Conservation (phyloP, 2,113 vertebrate genomes). For the Kobus ellipsiprymnus region DNA sequence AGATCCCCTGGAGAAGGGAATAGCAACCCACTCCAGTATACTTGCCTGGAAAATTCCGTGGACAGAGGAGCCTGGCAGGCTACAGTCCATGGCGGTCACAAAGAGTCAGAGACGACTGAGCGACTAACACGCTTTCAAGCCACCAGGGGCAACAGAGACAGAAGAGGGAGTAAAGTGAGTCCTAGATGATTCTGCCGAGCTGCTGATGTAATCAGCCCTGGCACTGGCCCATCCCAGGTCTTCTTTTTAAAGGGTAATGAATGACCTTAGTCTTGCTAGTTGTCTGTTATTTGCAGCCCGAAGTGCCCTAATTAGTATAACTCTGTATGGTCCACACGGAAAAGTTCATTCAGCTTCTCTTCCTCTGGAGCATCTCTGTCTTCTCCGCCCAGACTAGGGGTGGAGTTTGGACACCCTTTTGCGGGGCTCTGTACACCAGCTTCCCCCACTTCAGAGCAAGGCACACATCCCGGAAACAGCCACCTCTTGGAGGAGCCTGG, state of each 20-base stretch:
- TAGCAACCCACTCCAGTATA: not conserved
- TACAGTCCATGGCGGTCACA: not conserved
- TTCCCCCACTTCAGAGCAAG: not conserved
- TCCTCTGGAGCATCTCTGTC: not conserved
- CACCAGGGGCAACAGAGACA: not conserved
- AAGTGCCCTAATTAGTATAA: not conserved
- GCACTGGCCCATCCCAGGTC: not conserved
- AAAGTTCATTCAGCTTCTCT: not conserved
- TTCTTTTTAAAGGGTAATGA: not conserved
- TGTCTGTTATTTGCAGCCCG: not conserved
- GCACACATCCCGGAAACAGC: not conserved
- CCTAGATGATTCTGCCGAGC: not conserved
- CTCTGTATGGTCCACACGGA: not conserved
- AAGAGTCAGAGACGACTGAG: not conserved
- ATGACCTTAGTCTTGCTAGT: not conserved
- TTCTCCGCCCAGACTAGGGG: not conserved
- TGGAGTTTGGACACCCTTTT: not conserved
- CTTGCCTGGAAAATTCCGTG: not conserved
- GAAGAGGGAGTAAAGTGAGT: not conserved
- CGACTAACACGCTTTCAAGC: not conserved
- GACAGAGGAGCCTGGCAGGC: not conserved
- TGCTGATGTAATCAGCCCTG: not conserved
- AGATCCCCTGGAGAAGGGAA: not conserved
- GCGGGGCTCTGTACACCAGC: too few relatives aligned
- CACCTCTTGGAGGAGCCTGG: not conserved